phyloP scores from a whole-genome alignment of 1,140 invertebrate genomes.

The Odontomachus brunneus region DNA sequence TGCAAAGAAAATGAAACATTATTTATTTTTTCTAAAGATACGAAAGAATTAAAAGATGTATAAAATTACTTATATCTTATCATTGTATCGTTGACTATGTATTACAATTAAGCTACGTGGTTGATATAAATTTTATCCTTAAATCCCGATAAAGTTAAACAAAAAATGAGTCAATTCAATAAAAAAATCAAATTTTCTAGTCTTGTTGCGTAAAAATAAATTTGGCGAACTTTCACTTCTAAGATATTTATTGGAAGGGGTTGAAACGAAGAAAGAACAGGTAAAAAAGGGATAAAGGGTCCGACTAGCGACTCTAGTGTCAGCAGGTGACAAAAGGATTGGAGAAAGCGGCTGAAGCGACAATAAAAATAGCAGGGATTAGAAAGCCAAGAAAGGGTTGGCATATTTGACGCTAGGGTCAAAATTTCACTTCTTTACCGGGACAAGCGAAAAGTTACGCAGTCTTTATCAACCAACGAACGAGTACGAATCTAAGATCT shows the following conservation, averaged over 20 bases:
- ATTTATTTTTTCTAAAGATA: not conserved
- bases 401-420: constrained; percentile 51
- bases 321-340: constrained; percentile 72
- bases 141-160: constrained; percentile 48
- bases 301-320: not conserved
- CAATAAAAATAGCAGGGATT: constrained; percentile 76
- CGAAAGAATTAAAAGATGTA: not conserved
- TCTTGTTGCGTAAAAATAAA: constrained; percentile 67
- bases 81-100: not conserved
- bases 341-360: constrained; percentile 75
- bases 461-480: constrained; percentile 69
- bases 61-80: constrained; percentile 5
- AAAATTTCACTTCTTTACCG: constrained; percentile 76
- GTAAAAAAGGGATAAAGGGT: not conserved
- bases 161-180: constrained; percentile 32
- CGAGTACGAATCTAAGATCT: constrained; percentile 40
- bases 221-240: constrained; percentile 78
- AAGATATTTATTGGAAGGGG: constrained; percentile 77
- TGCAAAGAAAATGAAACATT: not conserved
- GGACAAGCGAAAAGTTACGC: constrained; percentile 51
- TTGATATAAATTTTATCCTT: constrained; percentile 41
- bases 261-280: constrained; percentile 66
- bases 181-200: constrained; percentile 39
- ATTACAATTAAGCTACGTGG: constrained; percentile 49
- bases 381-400: constrained; percentile 81